phyloP scores from a whole-genome alignment of 2,113 vertebrate species.

The Bostrychus sinensis region DNA sequence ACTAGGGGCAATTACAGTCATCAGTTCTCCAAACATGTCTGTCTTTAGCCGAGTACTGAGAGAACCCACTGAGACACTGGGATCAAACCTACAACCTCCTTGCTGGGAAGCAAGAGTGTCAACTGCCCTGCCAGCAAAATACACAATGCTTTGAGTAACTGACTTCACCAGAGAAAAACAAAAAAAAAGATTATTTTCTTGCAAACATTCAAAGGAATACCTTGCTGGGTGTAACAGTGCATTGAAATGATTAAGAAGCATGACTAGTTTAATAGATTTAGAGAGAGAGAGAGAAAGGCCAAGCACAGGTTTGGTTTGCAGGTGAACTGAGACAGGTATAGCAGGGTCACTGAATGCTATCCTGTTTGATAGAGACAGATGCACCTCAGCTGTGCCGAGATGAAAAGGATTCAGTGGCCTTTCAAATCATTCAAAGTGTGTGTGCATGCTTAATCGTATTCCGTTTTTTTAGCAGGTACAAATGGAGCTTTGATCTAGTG shows the following conservation, averaged over 20 bases:
- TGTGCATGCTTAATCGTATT: constrained; percentile 8
- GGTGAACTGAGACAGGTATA: constrained; percentile 4
- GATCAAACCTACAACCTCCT: too few species aligned
- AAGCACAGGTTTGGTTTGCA: background rate
- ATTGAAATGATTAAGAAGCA: background rate
- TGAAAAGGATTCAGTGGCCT: constrained; percentile 14
- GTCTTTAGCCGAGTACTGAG: too few species aligned
- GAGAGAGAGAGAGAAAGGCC: background rate
- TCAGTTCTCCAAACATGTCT: too few species aligned
- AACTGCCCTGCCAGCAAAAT: too few species aligned
- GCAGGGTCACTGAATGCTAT: background rate
- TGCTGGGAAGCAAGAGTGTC: too few species aligned
- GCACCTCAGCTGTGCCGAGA: constrained; percentile 11
- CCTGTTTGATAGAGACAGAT: constrained; percentile 22
- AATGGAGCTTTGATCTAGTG: constrained; percentile 22
- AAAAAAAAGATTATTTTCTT: background rate
- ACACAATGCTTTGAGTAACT: background rate
- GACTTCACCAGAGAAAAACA: background rate
- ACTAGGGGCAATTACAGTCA: too few species aligned
- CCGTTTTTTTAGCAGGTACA: constrained; percentile 14
- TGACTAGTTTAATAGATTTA: background rate
- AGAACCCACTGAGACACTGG: too few species aligned
- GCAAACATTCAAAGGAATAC: background rate
- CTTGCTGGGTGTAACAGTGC: background rate
- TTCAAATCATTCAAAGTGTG: constrained; percentile 6